Evolutionary conservation across 1,140 invertebrate species (phyloP), one percentile per base, ranked within the genome.

Genomic region (Lepidotrigona ventralis): DNA sequence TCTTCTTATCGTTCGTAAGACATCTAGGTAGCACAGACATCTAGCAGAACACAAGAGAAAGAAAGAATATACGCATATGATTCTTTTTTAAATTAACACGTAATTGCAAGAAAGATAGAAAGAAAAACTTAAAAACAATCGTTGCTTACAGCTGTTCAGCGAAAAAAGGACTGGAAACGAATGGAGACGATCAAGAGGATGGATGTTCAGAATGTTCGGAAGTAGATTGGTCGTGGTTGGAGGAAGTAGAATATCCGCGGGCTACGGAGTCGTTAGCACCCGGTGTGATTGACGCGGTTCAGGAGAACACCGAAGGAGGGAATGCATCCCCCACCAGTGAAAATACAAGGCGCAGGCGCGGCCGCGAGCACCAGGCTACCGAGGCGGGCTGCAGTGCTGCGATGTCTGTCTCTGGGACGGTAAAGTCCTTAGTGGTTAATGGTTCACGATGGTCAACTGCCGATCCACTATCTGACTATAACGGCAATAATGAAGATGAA

Each of bases 191-290:
- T 46, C 75, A 29, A 9, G 87, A 86, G 60, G 88, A 89, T 19
- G 85, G 68, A 17, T 86, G 81, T 51, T 93, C 93, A 15, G 91
- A 93, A n/a, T 91, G 93, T 74, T 94, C 93, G 6, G 93, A 93
- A 77, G 93, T 94, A 26, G 93, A 94, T 88, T 94, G 93, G 93
- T 94, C 93, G 19, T 94, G 93, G 93, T 86, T 94, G 4, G 93
- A 93, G 80, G 93, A 94, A 85, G 86, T 94, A 68, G 92, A 93
- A 53, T 87, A 83, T 60, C 29, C 88, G 75, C 83, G 83, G 17
- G 58, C 66, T 56, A 69, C 71, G 69, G 81, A 81, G 14, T 74
- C 76, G 72, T 72, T 56, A 54, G n/a, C 78, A 26, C 64, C 75
- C 23, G 21, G 69, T 60, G 58, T 54, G 69, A 77, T 75, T 56